Percentiles rank a stretch among this genome's conserved stretches.
phyloP scores from a whole-genome alignment of 2,113 vertebrate species.

The Rousettus leschenaultii region DNA sequence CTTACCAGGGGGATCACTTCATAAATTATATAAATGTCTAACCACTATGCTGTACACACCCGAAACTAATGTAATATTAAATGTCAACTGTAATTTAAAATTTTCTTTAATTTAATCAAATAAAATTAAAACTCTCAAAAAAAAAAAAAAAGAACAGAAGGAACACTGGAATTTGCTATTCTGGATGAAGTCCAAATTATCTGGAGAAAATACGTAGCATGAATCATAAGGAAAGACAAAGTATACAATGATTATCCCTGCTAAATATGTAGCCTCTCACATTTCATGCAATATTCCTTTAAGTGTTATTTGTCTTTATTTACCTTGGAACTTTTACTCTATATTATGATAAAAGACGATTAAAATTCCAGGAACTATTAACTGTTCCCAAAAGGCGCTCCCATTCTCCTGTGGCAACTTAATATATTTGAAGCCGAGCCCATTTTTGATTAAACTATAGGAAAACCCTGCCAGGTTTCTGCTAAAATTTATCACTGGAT shows the following conservation, averaged over 20 bases:
- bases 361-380: constrained; percentile 52
- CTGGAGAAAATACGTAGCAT: neutral
- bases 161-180: neutral
- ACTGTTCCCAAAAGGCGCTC: constrained; percentile 56
- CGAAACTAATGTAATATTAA: neutral
- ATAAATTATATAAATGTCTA: neutral
- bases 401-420: constrained; percentile 47
- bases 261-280: neutral
- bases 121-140: neutral
- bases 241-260: neutral
- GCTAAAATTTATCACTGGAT: constrained; percentile 62
- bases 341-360: constrained; percentile 44
- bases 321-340: constrained; percentile 45
- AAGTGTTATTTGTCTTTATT: constrained; percentile 28
- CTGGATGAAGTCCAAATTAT: constrained; percentile 10
- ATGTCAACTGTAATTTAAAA: neutral
- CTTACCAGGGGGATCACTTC: neutral
- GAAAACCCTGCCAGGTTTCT: constrained; percentile 56
- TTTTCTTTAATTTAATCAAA: neutral
- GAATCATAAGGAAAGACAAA: neutral
- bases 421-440: constrained; percentile 63
- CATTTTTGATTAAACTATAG: constrained; percentile 61
- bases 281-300: constrained; percentile 21
- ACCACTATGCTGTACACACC: neutral
- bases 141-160: neutral